Conservation (phyloP, 2,113 vertebrate genomes). For the Tragelaphus strepsiceros region DNA sequence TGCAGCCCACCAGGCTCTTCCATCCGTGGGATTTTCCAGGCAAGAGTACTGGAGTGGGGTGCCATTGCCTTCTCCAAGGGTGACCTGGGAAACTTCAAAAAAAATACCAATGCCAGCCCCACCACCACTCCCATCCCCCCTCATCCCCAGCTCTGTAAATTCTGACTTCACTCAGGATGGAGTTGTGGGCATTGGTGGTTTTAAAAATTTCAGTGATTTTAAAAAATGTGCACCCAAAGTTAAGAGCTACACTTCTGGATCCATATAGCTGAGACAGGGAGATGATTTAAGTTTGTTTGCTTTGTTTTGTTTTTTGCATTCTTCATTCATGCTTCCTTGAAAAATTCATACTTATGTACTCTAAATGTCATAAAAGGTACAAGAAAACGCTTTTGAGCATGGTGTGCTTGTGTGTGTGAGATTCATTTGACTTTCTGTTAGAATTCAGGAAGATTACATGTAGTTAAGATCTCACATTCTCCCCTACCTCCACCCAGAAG, state of each 20-base stretch:
- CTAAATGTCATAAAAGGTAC: not conserved
- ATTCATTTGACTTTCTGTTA: not conserved
- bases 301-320: not conserved
- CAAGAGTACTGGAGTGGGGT: too few species aligned
- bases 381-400: not conserved
- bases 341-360: not conserved
- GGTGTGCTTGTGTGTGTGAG: not conserved
- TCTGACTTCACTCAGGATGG: not conserved
- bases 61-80: too few species aligned
- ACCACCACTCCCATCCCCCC: not conserved
- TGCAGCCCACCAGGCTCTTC: too few species aligned
- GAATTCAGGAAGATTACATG: not conserved
- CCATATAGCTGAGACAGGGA: not conserved
- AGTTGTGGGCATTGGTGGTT: not conserved
- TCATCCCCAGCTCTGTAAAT: not conserved
- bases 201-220: not conserved
- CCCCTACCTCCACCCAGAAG: not conserved
- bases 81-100: not conserved
- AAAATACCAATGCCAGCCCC: not conserved
- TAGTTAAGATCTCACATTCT: not conserved
- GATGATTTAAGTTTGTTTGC: not conserved
- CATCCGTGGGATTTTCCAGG: too few species aligned
- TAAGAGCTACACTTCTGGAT: not conserved
- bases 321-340: not conserved
- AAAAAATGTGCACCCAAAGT: not conserved